phyloP scores from a whole-genome alignment of 2,113 vertebrate genomes.

The Epinephelus fuscoguttatus region DNA sequence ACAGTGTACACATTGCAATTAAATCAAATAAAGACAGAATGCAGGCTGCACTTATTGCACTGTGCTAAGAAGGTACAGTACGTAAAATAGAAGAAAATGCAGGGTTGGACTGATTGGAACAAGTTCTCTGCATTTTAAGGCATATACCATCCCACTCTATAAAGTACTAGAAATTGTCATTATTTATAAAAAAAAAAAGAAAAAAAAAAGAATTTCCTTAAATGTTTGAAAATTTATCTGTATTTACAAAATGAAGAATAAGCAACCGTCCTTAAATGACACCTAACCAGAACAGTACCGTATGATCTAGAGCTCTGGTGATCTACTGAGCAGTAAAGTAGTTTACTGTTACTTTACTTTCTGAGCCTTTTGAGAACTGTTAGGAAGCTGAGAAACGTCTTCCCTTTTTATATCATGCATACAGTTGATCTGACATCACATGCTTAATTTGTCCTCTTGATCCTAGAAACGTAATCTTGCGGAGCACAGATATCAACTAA shows the following conservation, averaged over 20 bases:
- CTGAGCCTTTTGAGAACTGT: not conserved
- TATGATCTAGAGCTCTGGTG: not conserved
- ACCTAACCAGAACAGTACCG: not conserved
- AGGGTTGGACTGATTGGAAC: not conserved
- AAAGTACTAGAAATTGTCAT: slow-evolving; percentile 9
- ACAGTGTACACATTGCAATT: not conserved
- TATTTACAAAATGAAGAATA: slow-evolving; percentile 20
- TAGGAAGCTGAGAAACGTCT: not conserved
- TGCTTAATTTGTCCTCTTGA: slow-evolving; percentile 1
- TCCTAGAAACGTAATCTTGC: not conserved
- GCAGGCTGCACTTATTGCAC: slow-evolving; percentile 42
- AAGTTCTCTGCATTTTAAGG: not conserved
- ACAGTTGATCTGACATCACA: not conserved
- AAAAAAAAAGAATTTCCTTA: not conserved
- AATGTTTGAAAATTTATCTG: not conserved
- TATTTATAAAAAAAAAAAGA: too few species aligned
- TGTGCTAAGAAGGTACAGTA: not conserved
- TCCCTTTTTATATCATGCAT: not conserved
- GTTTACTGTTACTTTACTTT: not conserved
- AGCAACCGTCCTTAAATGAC: not conserved
- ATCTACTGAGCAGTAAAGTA: not conserved
- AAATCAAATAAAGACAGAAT: not conserved
- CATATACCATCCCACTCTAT: not conserved
- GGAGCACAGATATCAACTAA: not conserved
- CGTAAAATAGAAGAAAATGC: not conserved